A percentile compares a stretch with the other conserved stretches of the same genome.
Evolutionary conservation across 1,140 invertebrate species (phyloP).

Genomic region (Zaprionus tsacasi): DNA sequence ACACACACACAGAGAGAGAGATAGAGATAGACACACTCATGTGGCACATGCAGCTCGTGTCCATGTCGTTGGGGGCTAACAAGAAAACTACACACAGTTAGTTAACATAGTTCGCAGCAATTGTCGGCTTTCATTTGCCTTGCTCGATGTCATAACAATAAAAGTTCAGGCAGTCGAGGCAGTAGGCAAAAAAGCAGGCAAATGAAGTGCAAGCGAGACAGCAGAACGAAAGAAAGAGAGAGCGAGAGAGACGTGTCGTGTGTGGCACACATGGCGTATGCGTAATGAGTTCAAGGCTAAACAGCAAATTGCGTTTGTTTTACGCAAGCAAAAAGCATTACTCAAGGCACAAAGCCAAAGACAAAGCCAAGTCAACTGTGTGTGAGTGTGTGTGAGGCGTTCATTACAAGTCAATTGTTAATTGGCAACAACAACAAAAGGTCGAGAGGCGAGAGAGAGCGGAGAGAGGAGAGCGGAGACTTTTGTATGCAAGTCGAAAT

Average conservation of each 20-base stretch:
- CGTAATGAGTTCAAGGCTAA: slow-evolving; percentile 75
- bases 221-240: not conserved
- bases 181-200: slow-evolving; percentile 55
- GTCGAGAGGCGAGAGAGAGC: not conserved
- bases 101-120: slow-evolving; percentile 58
- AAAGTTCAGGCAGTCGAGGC: slow-evolving; percentile 60
- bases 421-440: slow-evolving; percentile 53
- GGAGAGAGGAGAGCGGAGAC: slow-evolving; percentile 1
- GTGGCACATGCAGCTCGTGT: slow-evolving; percentile 19
- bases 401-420: slow-evolving; percentile 75
- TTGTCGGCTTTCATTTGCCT: slow-evolving; percentile 42
- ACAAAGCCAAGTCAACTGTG: slow-evolving; percentile 21
- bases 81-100: slow-evolving; percentile 64
- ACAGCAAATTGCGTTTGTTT: slow-evolving; percentile 52
- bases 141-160: slow-evolving; percentile 70
- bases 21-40: not conserved
- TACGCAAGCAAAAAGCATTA: slow-evolving; percentile 30
- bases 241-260: slow-evolving; percentile 11
- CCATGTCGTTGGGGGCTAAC: slow-evolving; percentile 40
- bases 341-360: slow-evolving; percentile 14
- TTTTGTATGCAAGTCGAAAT: slow-evolving; percentile 43
- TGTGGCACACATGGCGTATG: slow-evolving; percentile 55
- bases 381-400: slow-evolving; percentile 24
- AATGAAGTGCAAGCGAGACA: slow-evolving; percentile 54
- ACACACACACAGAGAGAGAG: slow-evolving; percentile 2